Conservation (phyloP, 1,140 invertebrate species). For the Drosophila rufa region DNA sequence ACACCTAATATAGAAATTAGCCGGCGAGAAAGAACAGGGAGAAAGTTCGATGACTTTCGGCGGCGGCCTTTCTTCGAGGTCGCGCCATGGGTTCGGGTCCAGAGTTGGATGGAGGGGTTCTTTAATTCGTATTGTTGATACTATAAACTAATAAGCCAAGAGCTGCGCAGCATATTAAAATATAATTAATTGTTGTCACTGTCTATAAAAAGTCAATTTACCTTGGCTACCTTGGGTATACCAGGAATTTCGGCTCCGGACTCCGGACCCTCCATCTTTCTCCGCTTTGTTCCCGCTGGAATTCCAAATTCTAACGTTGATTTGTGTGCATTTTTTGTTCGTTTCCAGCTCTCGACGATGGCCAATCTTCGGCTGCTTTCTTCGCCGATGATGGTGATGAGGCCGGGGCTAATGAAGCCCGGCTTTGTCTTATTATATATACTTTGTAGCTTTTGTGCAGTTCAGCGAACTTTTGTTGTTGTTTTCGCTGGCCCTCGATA, state of each 20-base stretch:
- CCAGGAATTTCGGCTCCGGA: conserved; percentile 54
- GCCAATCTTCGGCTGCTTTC: conserved; percentile 63
- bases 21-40: conserved; percentile 55
- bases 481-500: conserved; percentile 16
- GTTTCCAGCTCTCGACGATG: conserved; percentile 2
- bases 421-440: conserved; percentile 67
- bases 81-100: conserved; percentile 8
- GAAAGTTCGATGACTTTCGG: conserved; percentile 81
- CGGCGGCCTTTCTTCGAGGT: conserved; percentile 73
- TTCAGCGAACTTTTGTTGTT: conserved; percentile 81
- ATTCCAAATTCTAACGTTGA: conserved; percentile 67
- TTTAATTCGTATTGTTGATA: conserved; percentile 77
- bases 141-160: conserved; percentile 80
- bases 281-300: conserved; percentile 57
- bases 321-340: conserved; percentile 81
- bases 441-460: conserved; percentile 77
- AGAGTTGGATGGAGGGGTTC: conserved; percentile 21
- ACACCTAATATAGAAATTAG: conserved; percentile 82
- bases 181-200: conserved; percentile 83
- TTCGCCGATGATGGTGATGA: conserved; percentile 45
- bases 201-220: conserved; percentile 83
- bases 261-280: conserved; percentile 39
- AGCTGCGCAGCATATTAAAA: conserved; percentile 77
- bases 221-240: conserved; percentile 21
- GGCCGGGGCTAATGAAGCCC: conserved; percentile 44